Percentiles rank a stretch among this genome's conserved stretches.
Evolutionary conservation across 2,113 vertebrate genomes (phyloP).

Genomic region (Hippoglossus stenolepis): DNA sequence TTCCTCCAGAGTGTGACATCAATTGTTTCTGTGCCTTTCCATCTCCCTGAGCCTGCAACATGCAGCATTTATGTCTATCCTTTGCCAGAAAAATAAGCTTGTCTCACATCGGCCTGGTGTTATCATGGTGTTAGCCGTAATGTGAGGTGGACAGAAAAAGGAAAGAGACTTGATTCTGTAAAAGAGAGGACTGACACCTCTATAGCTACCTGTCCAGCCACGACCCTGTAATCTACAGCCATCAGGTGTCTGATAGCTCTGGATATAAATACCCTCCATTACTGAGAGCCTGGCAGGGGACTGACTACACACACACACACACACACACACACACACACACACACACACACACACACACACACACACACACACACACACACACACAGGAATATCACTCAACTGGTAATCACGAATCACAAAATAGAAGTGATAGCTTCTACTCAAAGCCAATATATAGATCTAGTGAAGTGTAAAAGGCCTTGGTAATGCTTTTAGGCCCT

Average conservation of each 20-base stretch:
- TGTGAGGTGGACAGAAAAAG: slow-evolving; percentile 36
- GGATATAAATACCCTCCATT: slow-evolving; percentile 72
- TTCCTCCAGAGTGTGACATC: neutral
- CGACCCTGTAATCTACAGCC: slow-evolving; percentile 66
- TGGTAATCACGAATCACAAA: slow-evolving; percentile 60
- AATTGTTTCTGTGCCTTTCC: neutral
- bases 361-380: slow-evolving; percentile 1
- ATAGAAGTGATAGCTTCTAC: slow-evolving; percentile 58
- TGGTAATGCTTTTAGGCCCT: slow-evolving; percentile 55
- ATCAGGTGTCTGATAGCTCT: slow-evolving; percentile 67
- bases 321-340: slow-evolving; percentile 23
- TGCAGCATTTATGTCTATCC: neutral
- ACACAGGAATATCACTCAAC: slow-evolving; percentile 35
- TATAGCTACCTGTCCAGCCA: slow-evolving; percentile 35
- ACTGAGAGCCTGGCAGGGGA: slow-evolving; percentile 39
- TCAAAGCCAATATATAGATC: slow-evolving; percentile 66
- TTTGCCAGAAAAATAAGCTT: slow-evolving; percentile 1
- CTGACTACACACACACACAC: slow-evolving; percentile 17
- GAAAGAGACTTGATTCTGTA: slow-evolving; percentile 47
- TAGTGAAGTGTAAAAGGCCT: slow-evolving; percentile 55
- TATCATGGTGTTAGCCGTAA: slow-evolving; percentile 52
- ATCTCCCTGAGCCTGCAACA: neutral
- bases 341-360: slow-evolving; percentile 9
- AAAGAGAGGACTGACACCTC: slow-evolving; percentile 55
- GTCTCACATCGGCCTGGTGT: slow-evolving; percentile 14